Percentiles rank a stretch among this genome's conserved stretches.
phyloP scores from a whole-genome alignment of 2,797 vertebrate genomes.

The Xiphorhynchus erythropygius region DNA sequence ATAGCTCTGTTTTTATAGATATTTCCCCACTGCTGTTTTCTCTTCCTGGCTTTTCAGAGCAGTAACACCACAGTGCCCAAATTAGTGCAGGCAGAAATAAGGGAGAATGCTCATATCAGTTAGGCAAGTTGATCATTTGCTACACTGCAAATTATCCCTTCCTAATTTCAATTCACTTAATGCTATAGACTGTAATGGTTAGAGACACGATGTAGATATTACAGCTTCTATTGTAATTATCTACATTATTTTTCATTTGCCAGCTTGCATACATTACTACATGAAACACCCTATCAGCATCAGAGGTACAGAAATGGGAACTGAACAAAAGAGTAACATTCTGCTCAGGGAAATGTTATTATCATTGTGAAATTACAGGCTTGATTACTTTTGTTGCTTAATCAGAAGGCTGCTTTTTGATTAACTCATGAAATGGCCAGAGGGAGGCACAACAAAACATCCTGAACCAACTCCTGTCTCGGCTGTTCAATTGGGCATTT shows the following conservation, averaged over 20 bases:
- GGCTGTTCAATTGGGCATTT: constrained; percentile 39
- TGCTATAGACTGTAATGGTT: not conserved
- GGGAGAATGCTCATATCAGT: not conserved
- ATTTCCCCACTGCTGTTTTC: not conserved
- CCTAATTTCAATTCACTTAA: constrained; percentile 19
- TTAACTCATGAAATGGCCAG: constrained; percentile 36
- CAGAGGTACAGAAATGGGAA: constrained; percentile 55
- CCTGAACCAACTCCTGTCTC: not conserved
- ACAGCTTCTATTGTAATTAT: not conserved
- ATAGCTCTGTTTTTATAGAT: not conserved
- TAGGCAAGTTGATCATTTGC: not conserved
- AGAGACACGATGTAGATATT: not conserved
- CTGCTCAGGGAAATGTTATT: constrained; percentile 52
- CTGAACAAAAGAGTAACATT: constrained; percentile 59
- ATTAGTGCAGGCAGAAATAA: not conserved
- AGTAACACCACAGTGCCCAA: not conserved
- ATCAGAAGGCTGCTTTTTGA: constrained; percentile 52
- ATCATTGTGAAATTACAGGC: constrained; percentile 61
- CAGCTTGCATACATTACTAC: not conserved
- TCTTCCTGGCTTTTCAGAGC: not conserved
- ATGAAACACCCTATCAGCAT: not conserved
- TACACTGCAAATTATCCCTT: not conserved
- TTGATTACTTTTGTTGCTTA: constrained; percentile 67
- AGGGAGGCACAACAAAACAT: not conserved
- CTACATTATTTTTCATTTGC: not conserved